Conservation (phyloP, 2,113 vertebrate species). For the Tursiops truncatus region DNA sequence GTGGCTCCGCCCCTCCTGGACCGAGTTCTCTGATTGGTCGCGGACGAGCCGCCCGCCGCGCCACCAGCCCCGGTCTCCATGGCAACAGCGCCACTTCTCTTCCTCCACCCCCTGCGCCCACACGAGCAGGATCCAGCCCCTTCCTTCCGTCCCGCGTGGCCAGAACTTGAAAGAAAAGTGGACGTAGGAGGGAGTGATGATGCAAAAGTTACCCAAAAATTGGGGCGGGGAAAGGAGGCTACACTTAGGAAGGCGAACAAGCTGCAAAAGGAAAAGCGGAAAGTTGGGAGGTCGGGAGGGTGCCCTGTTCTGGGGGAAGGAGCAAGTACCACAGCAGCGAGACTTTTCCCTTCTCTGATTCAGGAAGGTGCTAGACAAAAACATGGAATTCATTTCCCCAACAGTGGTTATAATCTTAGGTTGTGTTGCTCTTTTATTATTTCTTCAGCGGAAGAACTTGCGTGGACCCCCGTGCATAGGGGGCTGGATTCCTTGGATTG, state of each 20-base stretch:
- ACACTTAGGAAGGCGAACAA: background rate
- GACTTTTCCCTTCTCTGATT: background rate
- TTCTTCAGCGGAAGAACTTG: slow-evolving; percentile 63
- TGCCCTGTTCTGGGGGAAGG: background rate
- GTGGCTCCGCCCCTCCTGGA: background rate
- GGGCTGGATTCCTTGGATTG: slow-evolving; percentile 90
- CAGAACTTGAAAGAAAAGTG: background rate
- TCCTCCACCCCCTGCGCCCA: accelerated
- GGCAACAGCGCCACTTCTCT: background rate
- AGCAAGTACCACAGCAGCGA: background rate
- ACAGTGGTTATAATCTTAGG: slow-evolving; percentile 67
- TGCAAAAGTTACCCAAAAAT: background rate
- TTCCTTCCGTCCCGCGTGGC: accelerated
- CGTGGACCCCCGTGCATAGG: slow-evolving; percentile 83
- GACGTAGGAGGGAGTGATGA: background rate
- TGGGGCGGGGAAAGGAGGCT: background rate
- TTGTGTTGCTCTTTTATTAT: slow-evolving; percentile 62
- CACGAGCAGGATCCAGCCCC: accelerated
- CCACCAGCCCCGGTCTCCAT: background rate
- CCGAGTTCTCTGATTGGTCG: slow-evolving; percentile 25
- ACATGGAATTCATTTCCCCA: slow-evolving; percentile 63
- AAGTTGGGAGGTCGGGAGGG: background rate
- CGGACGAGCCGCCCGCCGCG: background rate
- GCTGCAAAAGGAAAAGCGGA: background rate
- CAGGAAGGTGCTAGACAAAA: background rate